Percentiles rank a stretch among this genome's conserved stretches.
Evolutionary conservation across 1,140 invertebrate species (phyloP).

Genomic region (Drosophila carrolli): DNA sequence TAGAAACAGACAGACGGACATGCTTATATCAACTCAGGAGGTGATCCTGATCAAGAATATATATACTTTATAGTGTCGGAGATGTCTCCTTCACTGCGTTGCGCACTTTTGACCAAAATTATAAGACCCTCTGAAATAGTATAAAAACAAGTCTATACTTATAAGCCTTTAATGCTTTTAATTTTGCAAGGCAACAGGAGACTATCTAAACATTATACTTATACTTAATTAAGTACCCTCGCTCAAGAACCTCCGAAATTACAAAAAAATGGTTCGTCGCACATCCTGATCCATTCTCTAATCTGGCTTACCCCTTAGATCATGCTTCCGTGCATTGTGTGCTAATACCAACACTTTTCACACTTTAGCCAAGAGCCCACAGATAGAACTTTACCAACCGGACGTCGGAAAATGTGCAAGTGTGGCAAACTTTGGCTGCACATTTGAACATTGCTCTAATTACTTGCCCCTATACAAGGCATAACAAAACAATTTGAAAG

Average conservation of each 20-base stretch:
- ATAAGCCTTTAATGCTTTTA: too few relatives aligned
- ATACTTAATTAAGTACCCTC: neutral
- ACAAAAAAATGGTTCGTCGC: conserved; percentile 7
- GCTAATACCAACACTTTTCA: conserved; percentile 45
- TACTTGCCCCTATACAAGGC: conserved; percentile 33
- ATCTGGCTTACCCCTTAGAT: conserved; percentile 37
- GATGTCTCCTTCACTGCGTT: too few relatives aligned
- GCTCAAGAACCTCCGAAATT: neutral
- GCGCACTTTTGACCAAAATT: too few relatives aligned
- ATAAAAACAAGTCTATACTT: too few relatives aligned
- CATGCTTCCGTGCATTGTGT: conserved; percentile 13
- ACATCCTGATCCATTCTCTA: conserved; percentile 22
- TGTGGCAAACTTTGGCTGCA: conserved; percentile 51
- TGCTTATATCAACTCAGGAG: too few relatives aligned
- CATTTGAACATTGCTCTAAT: conserved; percentile 52
- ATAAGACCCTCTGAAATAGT: too few relatives aligned
- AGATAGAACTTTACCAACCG: conserved; percentile 36
- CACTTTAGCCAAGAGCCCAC: conserved; percentile 32
- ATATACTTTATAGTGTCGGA: too few relatives aligned
- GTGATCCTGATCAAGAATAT: too few relatives aligned
- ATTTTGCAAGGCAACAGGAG: too few relatives aligned
- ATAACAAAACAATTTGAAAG: conserved; percentile 49
- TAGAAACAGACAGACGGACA: too few relatives aligned
- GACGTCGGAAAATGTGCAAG: conserved; percentile 19
- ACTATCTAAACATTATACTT: too few relatives aligned